A percentile compares a stretch with the other conserved stretches of the same genome.
phyloP scores from a whole-genome alignment of 2,797 vertebrate genomes.

The Hypotaenidia philippensis region DNA sequence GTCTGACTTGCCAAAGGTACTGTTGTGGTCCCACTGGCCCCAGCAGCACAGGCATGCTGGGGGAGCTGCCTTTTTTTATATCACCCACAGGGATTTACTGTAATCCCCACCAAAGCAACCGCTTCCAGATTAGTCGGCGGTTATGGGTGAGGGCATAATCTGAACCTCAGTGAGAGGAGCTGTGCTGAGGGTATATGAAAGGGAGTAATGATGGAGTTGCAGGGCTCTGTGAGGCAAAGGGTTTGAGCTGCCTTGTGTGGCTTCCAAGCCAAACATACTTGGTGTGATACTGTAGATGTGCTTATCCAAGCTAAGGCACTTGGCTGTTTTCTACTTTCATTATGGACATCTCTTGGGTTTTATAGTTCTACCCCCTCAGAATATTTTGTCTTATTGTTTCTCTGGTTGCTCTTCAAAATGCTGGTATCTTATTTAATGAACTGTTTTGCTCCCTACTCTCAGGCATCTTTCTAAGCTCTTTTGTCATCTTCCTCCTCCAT shows the following conservation, averaged over 20 bases:
- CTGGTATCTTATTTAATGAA: not conserved
- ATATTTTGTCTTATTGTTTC: not conserved
- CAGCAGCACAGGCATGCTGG: accelerated
- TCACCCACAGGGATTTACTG: not conserved
- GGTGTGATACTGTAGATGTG: not conserved
- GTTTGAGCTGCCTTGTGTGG: not conserved
- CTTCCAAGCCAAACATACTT: not conserved
- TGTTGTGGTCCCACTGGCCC: accelerated
- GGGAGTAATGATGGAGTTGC: not conserved
- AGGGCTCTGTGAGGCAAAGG: not conserved
- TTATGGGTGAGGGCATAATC: not conserved
- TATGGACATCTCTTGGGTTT: not conserved
- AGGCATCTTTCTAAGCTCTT: not conserved
- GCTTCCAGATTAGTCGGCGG: accelerated
- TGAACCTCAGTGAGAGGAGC: not conserved
- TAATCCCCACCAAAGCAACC: not conserved
- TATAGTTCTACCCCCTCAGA: not conserved
- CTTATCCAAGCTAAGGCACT: not conserved
- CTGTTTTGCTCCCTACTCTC: not conserved
- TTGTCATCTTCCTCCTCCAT: not conserved
- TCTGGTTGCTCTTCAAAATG: not conserved
- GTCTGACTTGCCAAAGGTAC: accelerated
- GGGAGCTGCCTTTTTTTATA: not conserved
- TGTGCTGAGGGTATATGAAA: not conserved
- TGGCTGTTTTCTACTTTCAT: not conserved